phyloP scores from a whole-genome alignment of 2,797 vertebrate species.

The Poeciliopsis paucimaculata region DNA sequence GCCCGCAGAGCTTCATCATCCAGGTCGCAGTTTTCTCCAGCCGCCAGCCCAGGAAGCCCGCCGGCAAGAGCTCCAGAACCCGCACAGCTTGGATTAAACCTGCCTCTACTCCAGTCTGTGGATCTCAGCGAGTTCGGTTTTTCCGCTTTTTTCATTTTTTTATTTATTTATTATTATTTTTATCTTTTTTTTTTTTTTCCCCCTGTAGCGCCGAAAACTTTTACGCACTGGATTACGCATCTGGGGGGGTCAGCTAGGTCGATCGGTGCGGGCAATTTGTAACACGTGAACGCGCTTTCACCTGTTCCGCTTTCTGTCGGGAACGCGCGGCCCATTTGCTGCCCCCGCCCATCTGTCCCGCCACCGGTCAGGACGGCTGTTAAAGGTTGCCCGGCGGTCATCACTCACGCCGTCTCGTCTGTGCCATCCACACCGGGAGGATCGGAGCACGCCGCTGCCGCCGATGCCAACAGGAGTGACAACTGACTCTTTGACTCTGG shows the following conservation, averaged over 20 bases:
- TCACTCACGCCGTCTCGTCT: conserved; percentile 44
- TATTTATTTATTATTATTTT: too few relatives aligned
- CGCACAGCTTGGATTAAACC: conserved; percentile 66
- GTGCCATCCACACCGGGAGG: conserved; percentile 65
- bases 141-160: too few relatives aligned
- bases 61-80: conserved; percentile 63
- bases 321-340: conserved; percentile 67
- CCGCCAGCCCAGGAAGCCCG: conserved; percentile 70
- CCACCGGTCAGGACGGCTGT: conserved; percentile 73
- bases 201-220: conserved; percentile 42
- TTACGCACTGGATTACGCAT: conserved; percentile 70
- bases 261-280: conserved; percentile 54
- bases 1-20: conserved; percentile 73
- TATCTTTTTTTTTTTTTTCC: neutral
- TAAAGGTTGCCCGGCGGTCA: conserved; percentile 79
- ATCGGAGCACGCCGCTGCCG: conserved; percentile 73
- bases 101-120: conserved; percentile 31
- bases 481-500: conserved; percentile 78
- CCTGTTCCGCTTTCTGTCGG: conserved; percentile 77
- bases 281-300: conserved; percentile 78
- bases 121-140: conserved; percentile 13
- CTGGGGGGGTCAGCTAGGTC: conserved; percentile 60
- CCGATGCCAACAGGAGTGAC: conserved; percentile 80
- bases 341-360: conserved; percentile 63
- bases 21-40: conserved; percentile 64